Conservation (phyloP, 2,113 vertebrate species). For the Uria aalge region DNA sequence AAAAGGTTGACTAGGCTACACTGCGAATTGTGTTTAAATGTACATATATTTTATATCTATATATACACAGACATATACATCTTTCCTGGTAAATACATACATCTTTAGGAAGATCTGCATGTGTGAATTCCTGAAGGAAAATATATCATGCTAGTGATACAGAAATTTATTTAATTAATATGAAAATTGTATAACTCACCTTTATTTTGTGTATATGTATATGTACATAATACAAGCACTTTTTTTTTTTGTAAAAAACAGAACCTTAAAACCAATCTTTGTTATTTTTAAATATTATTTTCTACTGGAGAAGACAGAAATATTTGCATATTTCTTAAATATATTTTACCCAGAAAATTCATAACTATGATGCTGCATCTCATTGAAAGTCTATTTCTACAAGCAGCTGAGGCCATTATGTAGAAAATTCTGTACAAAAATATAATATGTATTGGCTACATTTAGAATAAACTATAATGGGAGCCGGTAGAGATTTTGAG, state of each 20-base stretch:
- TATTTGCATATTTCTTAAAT: constrained; percentile 30
- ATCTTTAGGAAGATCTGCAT: not conserved
- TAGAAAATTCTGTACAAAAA: constrained; percentile 29
- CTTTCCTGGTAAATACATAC: not conserved
- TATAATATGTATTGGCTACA: not conserved
- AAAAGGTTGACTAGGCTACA: not conserved
- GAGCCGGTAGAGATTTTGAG: constrained; percentile 9
- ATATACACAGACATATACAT: not conserved
- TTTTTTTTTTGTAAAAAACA: not conserved
- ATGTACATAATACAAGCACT: not conserved
- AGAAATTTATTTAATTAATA: not conserved
- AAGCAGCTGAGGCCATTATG: not conserved
- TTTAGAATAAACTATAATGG: constrained; percentile 24
- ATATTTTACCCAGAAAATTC: not conserved
- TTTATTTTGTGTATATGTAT: not conserved
- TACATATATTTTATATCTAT: not conserved
- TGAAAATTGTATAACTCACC: not conserved
- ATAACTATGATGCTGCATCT: not conserved
- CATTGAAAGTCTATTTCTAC: constrained; percentile 19
- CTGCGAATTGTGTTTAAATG: not conserved
- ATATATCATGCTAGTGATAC: not conserved
- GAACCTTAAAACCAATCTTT: not conserved
- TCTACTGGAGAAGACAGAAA: not conserved
- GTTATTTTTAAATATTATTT: not conserved
- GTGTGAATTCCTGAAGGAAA: not conserved